Conservation (phyloP, 1,140 invertebrate genomes). For the Brachionus koreanus region DNA sequence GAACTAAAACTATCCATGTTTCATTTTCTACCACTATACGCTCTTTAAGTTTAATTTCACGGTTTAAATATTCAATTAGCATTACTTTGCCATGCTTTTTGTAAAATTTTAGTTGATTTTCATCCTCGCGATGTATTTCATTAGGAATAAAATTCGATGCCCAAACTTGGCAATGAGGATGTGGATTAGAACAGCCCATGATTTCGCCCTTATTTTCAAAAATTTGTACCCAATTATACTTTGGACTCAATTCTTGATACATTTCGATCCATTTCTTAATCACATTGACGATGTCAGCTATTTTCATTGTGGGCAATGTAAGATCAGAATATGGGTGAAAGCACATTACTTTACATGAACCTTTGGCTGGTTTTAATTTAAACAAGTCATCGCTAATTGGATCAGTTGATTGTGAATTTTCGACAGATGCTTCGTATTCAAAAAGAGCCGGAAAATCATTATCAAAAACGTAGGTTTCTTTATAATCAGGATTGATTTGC, state of each 20-base stretch:
- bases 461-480: constrained; percentile 81
- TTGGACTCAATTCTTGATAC: constrained; percentile 66
- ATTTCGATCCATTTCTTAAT: constrained; percentile 81
- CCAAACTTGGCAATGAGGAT: constrained; percentile 96
- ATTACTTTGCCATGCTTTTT: constrained; percentile 69
- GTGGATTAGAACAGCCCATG: constrained; percentile 96
- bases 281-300: constrained; percentile 72
- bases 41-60: constrained; percentile 62
- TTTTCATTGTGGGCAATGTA: constrained; percentile 79
- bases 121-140: constrained; percentile 75
- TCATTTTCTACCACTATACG: constrained; percentile 77
- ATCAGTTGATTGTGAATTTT: not conserved
- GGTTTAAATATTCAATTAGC: constrained; percentile 78
- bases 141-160: constrained; percentile 84
- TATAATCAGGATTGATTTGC: constrained; percentile 78
- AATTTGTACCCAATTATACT: constrained; percentile 89
- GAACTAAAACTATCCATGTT: constrained; percentile 84
- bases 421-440: constrained; percentile 70
- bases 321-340: constrained; percentile 90
- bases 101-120: constrained; percentile 72
- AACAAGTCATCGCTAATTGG: constrained; percentile 64
- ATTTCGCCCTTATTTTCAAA: constrained; percentile 94
- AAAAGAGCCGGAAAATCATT: constrained; percentile 94
- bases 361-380: constrained; percentile 69
- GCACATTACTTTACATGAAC: constrained; percentile 92